Evolutionary conservation across 2,113 vertebrate species (phyloP).

Genomic region (Apteryx mantelli): DNA sequence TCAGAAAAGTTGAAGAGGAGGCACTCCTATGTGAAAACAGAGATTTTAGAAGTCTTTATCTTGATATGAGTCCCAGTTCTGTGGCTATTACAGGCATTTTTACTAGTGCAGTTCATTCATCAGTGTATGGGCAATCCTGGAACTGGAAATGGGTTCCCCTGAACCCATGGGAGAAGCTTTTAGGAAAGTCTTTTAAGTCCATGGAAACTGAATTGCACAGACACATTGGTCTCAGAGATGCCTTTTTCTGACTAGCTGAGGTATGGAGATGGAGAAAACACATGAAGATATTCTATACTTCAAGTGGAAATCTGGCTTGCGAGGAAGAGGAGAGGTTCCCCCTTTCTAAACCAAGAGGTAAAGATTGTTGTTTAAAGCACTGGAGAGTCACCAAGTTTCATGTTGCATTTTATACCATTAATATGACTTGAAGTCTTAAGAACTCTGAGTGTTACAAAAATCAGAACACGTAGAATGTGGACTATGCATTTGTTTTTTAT

Average conservation of each 20-base stretch:
- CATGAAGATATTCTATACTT: background rate
- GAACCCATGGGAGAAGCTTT: background rate
- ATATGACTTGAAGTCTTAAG: background rate
- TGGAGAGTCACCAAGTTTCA: too few relatives aligned
- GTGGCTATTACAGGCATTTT: background rate
- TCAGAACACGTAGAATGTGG: background rate
- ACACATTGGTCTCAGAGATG: background rate
- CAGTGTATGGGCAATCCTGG: background rate
- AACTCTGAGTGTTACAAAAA: background rate
- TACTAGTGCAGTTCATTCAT: background rate
- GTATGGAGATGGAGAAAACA: background rate
- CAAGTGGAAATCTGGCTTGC: background rate
- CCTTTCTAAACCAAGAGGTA: background rate
- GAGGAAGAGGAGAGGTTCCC: fast-evolving
- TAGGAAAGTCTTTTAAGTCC: background rate
- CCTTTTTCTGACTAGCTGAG: background rate
- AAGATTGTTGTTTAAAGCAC: too few relatives aligned
- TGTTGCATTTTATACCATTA: background rate
- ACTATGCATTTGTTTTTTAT: background rate
- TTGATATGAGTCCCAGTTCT: background rate
- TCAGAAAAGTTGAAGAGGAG: background rate
- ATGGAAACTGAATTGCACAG: fast-evolving
- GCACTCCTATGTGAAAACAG: background rate
- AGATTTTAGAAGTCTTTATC: background rate
- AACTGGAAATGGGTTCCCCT: background rate